Conservation (phyloP, 2,888 invertebrate genomes). For the Galerucella nymphaeae region DNA sequence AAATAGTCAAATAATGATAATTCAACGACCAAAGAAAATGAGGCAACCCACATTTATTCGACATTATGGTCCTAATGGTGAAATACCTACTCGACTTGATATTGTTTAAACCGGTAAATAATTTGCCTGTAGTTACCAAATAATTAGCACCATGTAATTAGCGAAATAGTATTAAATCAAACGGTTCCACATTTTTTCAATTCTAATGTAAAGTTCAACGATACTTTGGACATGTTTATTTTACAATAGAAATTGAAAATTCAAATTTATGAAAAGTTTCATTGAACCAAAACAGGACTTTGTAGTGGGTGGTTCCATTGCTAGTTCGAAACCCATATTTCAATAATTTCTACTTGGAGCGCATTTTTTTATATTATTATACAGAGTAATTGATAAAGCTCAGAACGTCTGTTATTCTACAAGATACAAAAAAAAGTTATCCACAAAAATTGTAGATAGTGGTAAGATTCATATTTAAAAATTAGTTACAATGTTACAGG, state of each 20-base stretch:
- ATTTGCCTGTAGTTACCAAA: conserved; percentile 12
- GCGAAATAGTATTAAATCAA: conserved; percentile 1
- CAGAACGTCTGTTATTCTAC: too few species aligned
- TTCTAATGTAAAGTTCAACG: not conserved
- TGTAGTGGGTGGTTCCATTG: too few species aligned
- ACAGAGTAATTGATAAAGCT: too few species aligned
- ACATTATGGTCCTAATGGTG: not conserved
- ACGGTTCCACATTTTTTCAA: conserved; percentile 11
- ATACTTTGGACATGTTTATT: not conserved
- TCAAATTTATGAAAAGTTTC: not conserved
- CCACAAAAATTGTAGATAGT: too few species aligned
- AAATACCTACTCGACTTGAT: conserved; percentile 4
- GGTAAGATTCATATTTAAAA: too few species aligned
- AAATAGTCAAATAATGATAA: not conserved
- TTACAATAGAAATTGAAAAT: not conserved
- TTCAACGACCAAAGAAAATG: not conserved
- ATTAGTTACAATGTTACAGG: too few species aligned
- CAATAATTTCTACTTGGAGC: too few species aligned
- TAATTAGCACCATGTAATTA: conserved; percentile 10
- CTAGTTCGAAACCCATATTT: too few species aligned
- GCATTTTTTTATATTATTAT: too few species aligned
- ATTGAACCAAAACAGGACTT: not conserved
- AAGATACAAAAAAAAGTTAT: too few species aligned
- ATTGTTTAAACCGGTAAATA: conserved; percentile 10
- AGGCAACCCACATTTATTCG: not conserved